Conservation (phyloP, 2,797 vertebrate genomes). For the Potorous gilbertii region DNA sequence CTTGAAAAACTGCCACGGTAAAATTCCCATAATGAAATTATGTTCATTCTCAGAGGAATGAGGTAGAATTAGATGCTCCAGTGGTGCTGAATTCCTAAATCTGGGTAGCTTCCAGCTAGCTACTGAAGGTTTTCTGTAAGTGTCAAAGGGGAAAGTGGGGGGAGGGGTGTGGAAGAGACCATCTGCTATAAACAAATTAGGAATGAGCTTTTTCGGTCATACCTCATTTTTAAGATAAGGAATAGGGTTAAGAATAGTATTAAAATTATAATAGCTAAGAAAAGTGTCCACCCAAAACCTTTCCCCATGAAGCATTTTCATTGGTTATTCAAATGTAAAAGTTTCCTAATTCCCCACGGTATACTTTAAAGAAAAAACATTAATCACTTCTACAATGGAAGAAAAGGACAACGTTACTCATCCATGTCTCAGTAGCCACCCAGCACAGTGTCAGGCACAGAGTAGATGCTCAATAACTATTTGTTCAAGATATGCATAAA, state of each 20-base stretch:
- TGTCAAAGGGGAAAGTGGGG: conserved; percentile 46
- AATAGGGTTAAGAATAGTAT: conserved; percentile 65
- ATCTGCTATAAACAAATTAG: conserved; percentile 57
- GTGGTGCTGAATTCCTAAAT: conserved; percentile 62
- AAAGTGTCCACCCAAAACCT: conserved; percentile 58
- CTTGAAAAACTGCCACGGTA: conserved; percentile 67
- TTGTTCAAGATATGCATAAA: background rate
- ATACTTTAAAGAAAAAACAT: background rate
- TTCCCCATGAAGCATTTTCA: conserved; percentile 52
- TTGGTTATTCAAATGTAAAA: conserved; percentile 62
- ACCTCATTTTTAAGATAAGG: conserved; percentile 61
- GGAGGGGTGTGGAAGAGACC: background rate
- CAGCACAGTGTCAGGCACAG: conserved; percentile 52
- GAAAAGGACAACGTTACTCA: background rate
- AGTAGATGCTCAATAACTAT: conserved; percentile 19
- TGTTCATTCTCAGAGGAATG: conserved; percentile 70
- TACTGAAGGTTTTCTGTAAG: conserved; percentile 67
- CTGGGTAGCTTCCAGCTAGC: conserved; percentile 59
- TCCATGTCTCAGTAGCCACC: background rate
- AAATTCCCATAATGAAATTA: conserved; percentile 70
- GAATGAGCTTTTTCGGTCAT: conserved; percentile 62
- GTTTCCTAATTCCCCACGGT: conserved; percentile 58
- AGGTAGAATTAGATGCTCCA: conserved; percentile 70
- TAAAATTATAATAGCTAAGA: conserved; percentile 63
- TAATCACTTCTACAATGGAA: background rate